Evolutionary conservation across 2,888 invertebrate genomes (phyloP), one percentile per base, ranked within the genome.

Genomic region (Prenolepis imparis): DNA sequence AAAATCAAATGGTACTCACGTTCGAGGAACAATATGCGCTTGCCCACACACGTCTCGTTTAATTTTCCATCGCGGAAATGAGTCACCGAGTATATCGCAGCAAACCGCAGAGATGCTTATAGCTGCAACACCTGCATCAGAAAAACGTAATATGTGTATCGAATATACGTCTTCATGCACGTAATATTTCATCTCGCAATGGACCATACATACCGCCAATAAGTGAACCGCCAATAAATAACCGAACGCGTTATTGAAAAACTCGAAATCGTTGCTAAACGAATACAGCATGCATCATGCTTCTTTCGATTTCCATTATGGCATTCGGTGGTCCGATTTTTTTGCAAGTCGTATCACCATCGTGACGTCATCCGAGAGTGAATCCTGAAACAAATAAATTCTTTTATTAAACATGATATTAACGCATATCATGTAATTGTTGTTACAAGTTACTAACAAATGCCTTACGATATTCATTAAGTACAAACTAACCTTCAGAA

Each of bases 51-150:
- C n/a, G n/a, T 52, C 52, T n/a, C 2, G 15, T 52, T 52, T 52
- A n/a, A n/a, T n/a, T 52, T 52, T 8, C 6, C 52, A n/a, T 52
- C 52, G n/a, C 18, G 52, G n/a, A 52, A 52, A 52, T n/a, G 8
- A n/a, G n/a, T n/a, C 52, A 8, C 52, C 52, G 52, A 52, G n/a
- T 52, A 52, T 52, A 52, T 52, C 52, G n/a, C 52, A 52, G 8
- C 52, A 52, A 48, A 52, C n/a, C 52, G 8, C 8, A n/a, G 48
- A 28, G 28, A 48, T 48, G n/a, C 52, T 52, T 52, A n/a, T n/a
- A 52, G n/a, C 52, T n/a, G 52, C 52, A 52, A 52, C 44, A 48
- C n/a, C 52, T 52, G 52, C 52, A 52, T n/a, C 48, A 52, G 48
- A 52, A n/a, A 52, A 52, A 52, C 8, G 48, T 6, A n/a, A 48